Conservation (phyloP, 2,888 invertebrate species). For the Dolomedes plantarius region DNA sequence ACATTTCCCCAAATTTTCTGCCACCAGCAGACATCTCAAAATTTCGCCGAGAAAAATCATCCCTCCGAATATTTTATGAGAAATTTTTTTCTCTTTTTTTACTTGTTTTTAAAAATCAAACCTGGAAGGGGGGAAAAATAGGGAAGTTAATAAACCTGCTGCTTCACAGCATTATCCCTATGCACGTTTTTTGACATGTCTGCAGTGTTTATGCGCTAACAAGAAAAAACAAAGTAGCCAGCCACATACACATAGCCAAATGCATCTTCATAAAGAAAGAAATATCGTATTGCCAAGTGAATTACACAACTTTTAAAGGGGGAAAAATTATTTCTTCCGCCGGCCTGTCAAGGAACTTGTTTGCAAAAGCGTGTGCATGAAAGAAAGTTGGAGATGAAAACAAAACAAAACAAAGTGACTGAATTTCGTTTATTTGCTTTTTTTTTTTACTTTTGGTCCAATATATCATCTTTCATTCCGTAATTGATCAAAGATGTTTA, state of each 20-base stretch:
- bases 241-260: background rate
- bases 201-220: background rate
- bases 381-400: too few species aligned
- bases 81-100: background rate
- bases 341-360: too few species aligned
- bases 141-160: slow-evolving; percentile 12
- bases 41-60: background rate
- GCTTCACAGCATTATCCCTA: background rate
- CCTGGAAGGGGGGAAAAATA: background rate
- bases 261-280: background rate
- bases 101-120: background rate
- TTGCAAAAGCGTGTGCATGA: too few species aligned
- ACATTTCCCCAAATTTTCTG: slow-evolving; percentile 16
- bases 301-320: background rate
- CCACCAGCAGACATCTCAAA: slow-evolving; percentile 3
- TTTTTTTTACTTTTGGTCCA: too few species aligned
- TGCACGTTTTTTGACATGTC: slow-evolving; percentile 4
- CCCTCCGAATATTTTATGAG: background rate
- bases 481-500: too few species aligned
- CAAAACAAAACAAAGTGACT: too few species aligned
- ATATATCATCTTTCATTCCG: too few species aligned
- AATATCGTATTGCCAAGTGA: background rate
- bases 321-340: too few species aligned
- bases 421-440: too few species aligned
- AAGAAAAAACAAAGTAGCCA: background rate